Evolutionary conservation across 2,888 invertebrate species (phyloP).

Genomic region (Lottia gigantea): DNA sequence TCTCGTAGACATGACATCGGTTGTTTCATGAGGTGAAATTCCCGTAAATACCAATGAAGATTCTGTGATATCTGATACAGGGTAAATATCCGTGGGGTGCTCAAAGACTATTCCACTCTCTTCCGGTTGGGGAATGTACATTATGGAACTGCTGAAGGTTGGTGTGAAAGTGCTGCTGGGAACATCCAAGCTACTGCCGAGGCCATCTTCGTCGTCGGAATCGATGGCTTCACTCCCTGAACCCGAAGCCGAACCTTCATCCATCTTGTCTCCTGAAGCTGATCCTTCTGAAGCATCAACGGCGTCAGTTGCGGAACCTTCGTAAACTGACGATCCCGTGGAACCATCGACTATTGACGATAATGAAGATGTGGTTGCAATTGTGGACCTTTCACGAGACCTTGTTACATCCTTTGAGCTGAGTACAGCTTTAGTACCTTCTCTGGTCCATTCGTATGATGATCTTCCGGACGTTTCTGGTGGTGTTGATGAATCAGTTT

Average conservation of each 20-base stretch:
- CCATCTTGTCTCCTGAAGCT: constrained; percentile 7
- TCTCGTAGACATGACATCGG: too few relatives aligned
- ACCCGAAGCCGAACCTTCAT: constrained; percentile 12
- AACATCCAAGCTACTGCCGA: background rate
- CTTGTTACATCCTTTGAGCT: too few relatives aligned
- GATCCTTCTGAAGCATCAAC: background rate
- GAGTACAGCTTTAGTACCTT: too few relatives aligned
- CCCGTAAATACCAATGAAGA: too few relatives aligned
- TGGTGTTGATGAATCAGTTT: too few relatives aligned
- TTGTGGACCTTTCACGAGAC: too few relatives aligned
- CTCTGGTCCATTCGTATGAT: too few relatives aligned
- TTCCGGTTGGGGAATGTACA: background rate
- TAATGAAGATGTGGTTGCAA: too few relatives aligned
- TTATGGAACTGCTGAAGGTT: background rate
- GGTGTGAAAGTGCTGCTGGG: background rate
- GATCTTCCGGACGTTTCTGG: too few relatives aligned
- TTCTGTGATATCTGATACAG: too few relatives aligned
- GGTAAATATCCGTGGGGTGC: background rate
- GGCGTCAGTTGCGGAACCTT: background rate
- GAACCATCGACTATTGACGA: background rate
- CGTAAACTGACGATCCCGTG: background rate
- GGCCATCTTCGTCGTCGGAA: background rate
- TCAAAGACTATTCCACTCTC: constrained; percentile 12
- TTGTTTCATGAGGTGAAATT: too few relatives aligned
- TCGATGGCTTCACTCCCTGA: constrained; percentile 6